These are phyloP conservation scores for Nibea albiflora DNA, from an alignment of 2,113 vertebrate species.

Conservation along the genomic window DNA sequence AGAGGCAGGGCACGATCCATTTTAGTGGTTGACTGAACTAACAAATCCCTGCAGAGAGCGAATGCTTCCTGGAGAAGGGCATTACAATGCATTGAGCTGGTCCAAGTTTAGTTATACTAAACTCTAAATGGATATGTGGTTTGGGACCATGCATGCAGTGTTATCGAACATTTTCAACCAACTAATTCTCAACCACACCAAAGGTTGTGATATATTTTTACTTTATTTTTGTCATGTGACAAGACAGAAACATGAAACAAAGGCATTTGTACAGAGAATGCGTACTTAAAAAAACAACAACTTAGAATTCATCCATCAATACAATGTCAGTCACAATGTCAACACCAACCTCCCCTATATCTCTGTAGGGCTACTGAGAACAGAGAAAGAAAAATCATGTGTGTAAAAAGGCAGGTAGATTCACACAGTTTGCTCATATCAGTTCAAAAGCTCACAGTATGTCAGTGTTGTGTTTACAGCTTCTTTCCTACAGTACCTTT, in stretches of 20 bases:
- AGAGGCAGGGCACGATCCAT: constrained; percentile 16
- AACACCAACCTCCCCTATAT: not conserved
- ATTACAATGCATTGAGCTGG: not conserved
- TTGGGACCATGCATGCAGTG: not conserved
- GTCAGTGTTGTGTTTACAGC: not conserved
- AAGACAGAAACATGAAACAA: not conserved
- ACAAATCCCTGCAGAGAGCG: constrained; percentile 9
- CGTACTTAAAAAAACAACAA: not conserved
- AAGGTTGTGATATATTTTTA: not conserved
- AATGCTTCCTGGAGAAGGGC: not conserved
- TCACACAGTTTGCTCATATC: not conserved
- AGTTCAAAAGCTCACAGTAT: not conserved
- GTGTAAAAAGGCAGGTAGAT: no score
- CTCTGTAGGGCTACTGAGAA: not conserved
- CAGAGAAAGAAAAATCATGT: no score
- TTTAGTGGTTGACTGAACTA: constrained; percentile 19
- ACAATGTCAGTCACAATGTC: not conserved
- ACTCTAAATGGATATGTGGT: not conserved
- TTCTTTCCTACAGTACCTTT: not conserved
- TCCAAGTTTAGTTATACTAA: not conserved
- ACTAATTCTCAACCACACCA: not conserved
- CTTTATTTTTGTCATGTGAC: not conserved
- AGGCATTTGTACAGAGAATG: not conserved
- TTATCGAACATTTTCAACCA: not conserved
- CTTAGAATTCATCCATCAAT: not conserved